Evolutionary conservation across 2,113 vertebrate genomes (phyloP), one percentile per base, ranked within the genome.

Genomic region (Grallaria varia): DNA sequence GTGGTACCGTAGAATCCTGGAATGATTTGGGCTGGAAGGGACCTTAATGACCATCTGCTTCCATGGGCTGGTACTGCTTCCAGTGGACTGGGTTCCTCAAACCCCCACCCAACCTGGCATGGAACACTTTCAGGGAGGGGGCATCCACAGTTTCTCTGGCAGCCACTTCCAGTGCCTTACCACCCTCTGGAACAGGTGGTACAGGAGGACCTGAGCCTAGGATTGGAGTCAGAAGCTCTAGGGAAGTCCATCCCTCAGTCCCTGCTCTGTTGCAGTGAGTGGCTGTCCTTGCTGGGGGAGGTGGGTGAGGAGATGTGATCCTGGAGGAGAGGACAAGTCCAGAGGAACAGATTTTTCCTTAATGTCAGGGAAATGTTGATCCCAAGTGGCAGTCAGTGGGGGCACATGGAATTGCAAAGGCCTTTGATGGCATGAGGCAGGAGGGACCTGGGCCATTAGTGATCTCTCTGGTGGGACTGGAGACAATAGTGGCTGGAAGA

Each of bases 381-480:
- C 35, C n/a, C 12, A 45, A 7, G 37, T 42, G 27, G 27, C 44
- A 62, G 53, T 24, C 25, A 39, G 1, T 31, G 11, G 77, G 24
- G 35, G 13, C 0, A 2, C 1, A 0, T 8, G 10, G 87, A 53
- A n/a, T 40, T 47, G 3, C 14, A 72, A 79, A 15, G 52, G 9
- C 12, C 12, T 76, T 74, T 59, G 47, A 39, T 49, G 31, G 33
- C 30, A 60, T 20, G 2, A 28, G 30, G 24, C 17, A 49, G n/a
- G 28, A 53, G 35, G 20, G 14, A 21, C 33, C 31, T 13, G 12
- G 44, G 19, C 35, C n/a, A 25, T 30, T 9, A 31, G 15, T 5
- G 2, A 12, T 59, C 24, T 66, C 53, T 27, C 10, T 55, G 30
- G 33, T 49, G 62, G 31, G 14, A 66, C 28, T 27, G 31, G 53